phyloP scores from a whole-genome alignment of 2,888 invertebrate species.

The Spicauda simplicius region DNA sequence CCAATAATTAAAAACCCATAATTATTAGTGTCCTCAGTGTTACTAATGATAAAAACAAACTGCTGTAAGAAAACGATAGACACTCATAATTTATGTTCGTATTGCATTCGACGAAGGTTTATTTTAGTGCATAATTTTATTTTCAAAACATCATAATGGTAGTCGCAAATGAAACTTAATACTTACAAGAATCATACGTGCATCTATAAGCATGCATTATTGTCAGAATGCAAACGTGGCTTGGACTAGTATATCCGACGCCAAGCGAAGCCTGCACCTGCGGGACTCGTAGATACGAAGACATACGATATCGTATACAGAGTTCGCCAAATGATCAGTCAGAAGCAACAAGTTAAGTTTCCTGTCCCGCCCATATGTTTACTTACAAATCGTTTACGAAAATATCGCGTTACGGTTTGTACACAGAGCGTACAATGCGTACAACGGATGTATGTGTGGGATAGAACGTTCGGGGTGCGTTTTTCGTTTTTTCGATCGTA shows the following conservation, averaged over 20 bases:
- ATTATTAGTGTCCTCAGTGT: background rate
- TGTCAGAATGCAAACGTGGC: slow-evolving; percentile 41
- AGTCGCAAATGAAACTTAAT: slow-evolving; percentile 13
- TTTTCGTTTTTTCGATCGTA: slow-evolving; percentile 62
- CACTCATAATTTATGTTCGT: too few relatives aligned
- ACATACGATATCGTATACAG: slow-evolving; percentile 57
- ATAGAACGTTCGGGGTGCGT: slow-evolving; percentile 59
- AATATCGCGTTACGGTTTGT: slow-evolving; percentile 76
- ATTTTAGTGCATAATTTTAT: background rate
- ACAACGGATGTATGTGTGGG: slow-evolving; percentile 67
- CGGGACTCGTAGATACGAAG: slow-evolving; percentile 49
- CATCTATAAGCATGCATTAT: slow-evolving; percentile 16
- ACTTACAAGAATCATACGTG: background rate
- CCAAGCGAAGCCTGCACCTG: slow-evolving; percentile 46
- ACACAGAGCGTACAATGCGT: slow-evolving; percentile 52
- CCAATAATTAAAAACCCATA: background rate
- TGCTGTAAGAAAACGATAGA: too few relatives aligned
- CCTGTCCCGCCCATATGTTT: slow-evolving; percentile 80
- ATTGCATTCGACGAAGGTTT: background rate
- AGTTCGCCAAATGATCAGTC: slow-evolving; percentile 60
- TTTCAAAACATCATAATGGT: background rate
- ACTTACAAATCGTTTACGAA: slow-evolving; percentile 75
- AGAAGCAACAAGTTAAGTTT: slow-evolving; percentile 77
- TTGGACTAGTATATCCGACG: slow-evolving; percentile 49
- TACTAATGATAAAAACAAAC: too few relatives aligned